Conservation (phyloP, 2,113 vertebrate species). For the Poecile atricapillus region DNA sequence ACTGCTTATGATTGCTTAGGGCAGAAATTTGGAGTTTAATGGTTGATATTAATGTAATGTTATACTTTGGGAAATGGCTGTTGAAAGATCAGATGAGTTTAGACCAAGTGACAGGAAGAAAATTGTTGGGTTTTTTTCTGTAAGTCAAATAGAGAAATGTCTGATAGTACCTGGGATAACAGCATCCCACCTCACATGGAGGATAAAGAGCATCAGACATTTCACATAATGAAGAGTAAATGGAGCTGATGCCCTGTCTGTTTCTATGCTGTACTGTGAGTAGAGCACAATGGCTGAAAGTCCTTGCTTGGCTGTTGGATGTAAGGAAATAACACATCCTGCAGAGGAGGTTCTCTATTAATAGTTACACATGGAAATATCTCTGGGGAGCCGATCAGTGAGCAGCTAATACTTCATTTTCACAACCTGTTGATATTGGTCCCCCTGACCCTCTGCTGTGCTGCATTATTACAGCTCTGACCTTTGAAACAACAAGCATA, state of each 20-base stretch:
- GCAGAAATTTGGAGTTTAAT: not conserved
- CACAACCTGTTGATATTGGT: not conserved
- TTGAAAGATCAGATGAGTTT: not conserved
- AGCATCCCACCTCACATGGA: not conserved
- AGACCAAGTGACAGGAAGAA: not conserved
- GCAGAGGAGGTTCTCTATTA: not conserved
- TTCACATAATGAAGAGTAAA: rapidly evolving
- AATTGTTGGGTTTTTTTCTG: not conserved
- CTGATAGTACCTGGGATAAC: not conserved
- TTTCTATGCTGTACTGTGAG: not conserved
- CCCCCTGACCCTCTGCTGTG: not conserved
- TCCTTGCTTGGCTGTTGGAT: not conserved
- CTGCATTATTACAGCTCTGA: not conserved
- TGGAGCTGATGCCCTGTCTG: not conserved
- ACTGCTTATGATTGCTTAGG: not conserved
- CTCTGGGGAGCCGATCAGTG: not conserved
- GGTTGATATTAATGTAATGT: not conserved
- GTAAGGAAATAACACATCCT: not conserved
- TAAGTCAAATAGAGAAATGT: not conserved
- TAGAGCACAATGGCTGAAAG: not conserved
- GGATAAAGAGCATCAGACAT: not conserved
- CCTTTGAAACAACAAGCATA: not conserved
- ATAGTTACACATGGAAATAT: not conserved
- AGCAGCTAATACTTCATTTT: not conserved
- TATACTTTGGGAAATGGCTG: not conserved